A percentile compares a stretch with the other conserved stretches of the same genome.
Conservation (phyloP, 2,888 invertebrate species). For the Taphrorychus bicolor region DNA sequence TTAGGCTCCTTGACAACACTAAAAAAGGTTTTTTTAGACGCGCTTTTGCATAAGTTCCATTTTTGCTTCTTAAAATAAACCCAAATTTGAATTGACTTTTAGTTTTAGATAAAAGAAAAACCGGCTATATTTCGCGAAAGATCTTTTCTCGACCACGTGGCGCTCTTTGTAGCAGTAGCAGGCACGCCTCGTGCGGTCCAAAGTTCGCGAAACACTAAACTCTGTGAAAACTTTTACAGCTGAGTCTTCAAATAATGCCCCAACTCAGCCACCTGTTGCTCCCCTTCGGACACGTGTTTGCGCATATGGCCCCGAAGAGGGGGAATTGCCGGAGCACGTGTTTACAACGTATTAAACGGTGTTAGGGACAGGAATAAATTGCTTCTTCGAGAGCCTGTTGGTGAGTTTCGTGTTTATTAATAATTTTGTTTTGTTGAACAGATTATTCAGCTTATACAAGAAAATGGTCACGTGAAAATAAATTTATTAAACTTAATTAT, state of each 20-base stretch:
- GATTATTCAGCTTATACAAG: too few relatives aligned
- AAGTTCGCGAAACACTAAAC: constrained; percentile 23
- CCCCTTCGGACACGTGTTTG: constrained; percentile 25
- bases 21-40: too few relatives aligned
- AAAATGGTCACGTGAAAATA: too few relatives aligned
- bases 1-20: too few relatives aligned
- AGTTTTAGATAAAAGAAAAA: neutral
- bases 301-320: constrained; percentile 13
- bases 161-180: neutral
- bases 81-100: neutral
- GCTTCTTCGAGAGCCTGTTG: neutral
- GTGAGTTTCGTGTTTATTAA: neutral
- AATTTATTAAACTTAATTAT: neutral
- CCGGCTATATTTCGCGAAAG: neutral
- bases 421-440: neutral
- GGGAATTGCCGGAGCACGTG: constrained; percentile 7
- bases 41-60: too few relatives aligned
- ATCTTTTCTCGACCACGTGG: neutral
- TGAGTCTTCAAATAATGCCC: constrained; percentile 14
- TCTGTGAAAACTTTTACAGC: constrained; percentile 10
- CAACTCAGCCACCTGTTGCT: constrained; percentile 30
- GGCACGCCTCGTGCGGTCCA: neutral
- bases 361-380: neutral
- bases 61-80: too few relatives aligned
- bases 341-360: neutral